A percentile compares a stretch with the other conserved stretches of the same genome.
Evolutionary conservation across 2,888 invertebrate species (phyloP).

Genomic region (Spatulosminthurus flaviceps): DNA sequence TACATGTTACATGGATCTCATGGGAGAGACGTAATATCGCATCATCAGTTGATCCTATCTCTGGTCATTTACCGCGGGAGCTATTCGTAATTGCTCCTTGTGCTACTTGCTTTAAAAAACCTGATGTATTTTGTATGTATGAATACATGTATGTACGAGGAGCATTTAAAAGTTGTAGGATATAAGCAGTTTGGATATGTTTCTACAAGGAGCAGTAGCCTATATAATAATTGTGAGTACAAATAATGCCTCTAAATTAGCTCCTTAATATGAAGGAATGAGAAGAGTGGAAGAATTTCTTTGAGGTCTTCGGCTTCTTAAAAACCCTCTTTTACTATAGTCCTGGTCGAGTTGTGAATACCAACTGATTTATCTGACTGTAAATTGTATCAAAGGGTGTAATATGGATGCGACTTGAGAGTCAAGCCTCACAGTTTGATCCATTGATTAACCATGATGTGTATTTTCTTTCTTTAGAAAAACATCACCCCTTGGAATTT

Average conservation of each 20-base stretch:
- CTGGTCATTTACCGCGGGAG: constrained; percentile 28
- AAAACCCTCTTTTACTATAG: constrained; percentile 23
- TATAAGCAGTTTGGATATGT: no score
- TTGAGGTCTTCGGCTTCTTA: constrained; percentile 6
- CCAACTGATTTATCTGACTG: constrained; percentile 39
- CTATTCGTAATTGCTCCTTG: constrained; percentile 30
- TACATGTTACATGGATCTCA: background rate
- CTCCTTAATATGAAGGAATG: constrained; percentile 4
- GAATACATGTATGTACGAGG: background rate
- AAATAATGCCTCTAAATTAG: background rate
- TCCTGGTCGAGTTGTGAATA: constrained; percentile 22
- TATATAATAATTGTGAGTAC: no score
- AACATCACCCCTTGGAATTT: constrained; percentile 28
- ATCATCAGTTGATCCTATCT: constrained; percentile 38
- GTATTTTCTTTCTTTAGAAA: constrained; percentile 26
- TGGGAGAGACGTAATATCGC: constrained; percentile 1
- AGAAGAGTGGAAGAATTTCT: background rate
- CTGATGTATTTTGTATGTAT: background rate
- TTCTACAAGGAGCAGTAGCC: no score
- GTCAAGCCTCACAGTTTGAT: constrained; percentile 39
- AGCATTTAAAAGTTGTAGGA: background rate
- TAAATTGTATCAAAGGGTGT: constrained; percentile 39
- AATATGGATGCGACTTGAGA: constrained; percentile 31
- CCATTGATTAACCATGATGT: constrained; percentile 40
- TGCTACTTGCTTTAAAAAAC: background rate